Percentiles rank a stretch among this genome's conserved stretches.
Evolutionary conservation across 1,140 invertebrate genomes (phyloP).

Genomic region (Leptestheria dahalacensis): DNA sequence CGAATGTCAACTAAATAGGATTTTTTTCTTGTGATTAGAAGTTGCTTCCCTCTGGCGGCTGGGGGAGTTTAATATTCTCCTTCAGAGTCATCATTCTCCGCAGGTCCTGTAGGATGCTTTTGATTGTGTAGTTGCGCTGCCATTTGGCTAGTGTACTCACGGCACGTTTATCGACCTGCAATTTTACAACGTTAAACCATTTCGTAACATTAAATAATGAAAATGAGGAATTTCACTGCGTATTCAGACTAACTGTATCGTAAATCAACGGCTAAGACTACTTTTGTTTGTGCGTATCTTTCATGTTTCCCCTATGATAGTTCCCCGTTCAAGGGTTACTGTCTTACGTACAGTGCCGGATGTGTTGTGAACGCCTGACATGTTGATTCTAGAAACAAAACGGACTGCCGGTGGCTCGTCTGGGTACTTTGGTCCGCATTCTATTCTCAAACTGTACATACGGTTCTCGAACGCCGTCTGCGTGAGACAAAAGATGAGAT

Average conservation of each 20-base stretch:
- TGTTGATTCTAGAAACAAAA: constrained; percentile 97
- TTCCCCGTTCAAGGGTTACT: background rate
- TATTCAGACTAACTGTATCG: too few species aligned
- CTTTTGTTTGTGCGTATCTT: too few species aligned
- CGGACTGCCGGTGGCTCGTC: constrained; percentile 85
- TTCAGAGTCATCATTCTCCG: constrained; percentile 88
- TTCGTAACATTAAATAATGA: background rate
- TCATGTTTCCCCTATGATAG: too few species aligned
- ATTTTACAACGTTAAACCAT: background rate
- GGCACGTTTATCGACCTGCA: constrained; percentile 79
- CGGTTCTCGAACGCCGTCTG: constrained; percentile 97
- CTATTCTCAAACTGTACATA: constrained; percentile 96
- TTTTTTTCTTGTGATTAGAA: constrained; percentile 44
- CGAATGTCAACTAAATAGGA: background rate
- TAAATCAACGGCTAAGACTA: too few species aligned
- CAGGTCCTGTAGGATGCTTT: constrained; percentile 84
- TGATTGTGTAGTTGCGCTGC: constrained; percentile 89
- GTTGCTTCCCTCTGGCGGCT: constrained; percentile 88
- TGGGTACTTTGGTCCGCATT: constrained; percentile 90
- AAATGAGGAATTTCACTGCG: too few species aligned
- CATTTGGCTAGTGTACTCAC: constrained; percentile 82
- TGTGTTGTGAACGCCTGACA: constrained; percentile 90
- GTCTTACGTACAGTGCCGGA: constrained; percentile 73
- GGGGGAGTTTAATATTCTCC: constrained; percentile 91
- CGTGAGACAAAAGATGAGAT: constrained; percentile 27